Base-by-base conservation (phyloP, 2,113 vertebrate species). In the Nanger granti region DNA sequence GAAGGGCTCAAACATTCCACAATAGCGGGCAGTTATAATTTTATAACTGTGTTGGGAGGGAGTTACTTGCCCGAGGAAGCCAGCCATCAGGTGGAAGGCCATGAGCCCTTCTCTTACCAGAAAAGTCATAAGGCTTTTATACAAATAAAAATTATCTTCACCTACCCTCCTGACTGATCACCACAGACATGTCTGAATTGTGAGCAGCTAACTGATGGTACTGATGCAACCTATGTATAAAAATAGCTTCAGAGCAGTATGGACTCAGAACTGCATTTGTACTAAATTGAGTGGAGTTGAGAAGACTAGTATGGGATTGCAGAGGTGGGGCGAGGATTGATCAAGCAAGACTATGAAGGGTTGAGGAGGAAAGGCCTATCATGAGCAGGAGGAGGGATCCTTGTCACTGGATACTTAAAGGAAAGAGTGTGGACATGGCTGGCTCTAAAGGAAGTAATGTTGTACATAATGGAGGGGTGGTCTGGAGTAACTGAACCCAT, bases 121-220 rank as follows among this genome's bases (percentile, higher is more conserved):
- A 91, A 94, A 31, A 87, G 64, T 85, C 52, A 88, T 64, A 14
- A 73, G n/a, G 17, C 49, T 94, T 91, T 86, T 52, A 93, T 20
- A 69, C 49, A 44, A 69, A 90, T 93, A 52, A 82, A 97, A 87
- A 17, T 34, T 29, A 60, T 92, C 44, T 54, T 57, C 41, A 41
- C 26, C 1, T 2, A 64, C n/a, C 8, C 10, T 76, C 41, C 66
- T 79, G 22, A 54, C 24, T 66, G 28, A 54, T 57, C 24, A n/a
- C 41, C 69, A 55, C 31, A 22, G 3, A 47, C 20, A 54, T 57
- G 57, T 62, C 64, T 91, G 22, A 60, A 79, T 28, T 83, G n/a
- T 79, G 10, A 82, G 41, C 47, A 69, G 34, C 52, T n/a, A n/a
- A 55, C 13, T 88, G 0, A 9, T 76, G 64, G 47, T 52, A 64